These are phyloP conservation scores for Pollenia griseotomentosa DNA, from an alignment of 2,888 invertebrate species.

Conservation along the genomic window DNA sequence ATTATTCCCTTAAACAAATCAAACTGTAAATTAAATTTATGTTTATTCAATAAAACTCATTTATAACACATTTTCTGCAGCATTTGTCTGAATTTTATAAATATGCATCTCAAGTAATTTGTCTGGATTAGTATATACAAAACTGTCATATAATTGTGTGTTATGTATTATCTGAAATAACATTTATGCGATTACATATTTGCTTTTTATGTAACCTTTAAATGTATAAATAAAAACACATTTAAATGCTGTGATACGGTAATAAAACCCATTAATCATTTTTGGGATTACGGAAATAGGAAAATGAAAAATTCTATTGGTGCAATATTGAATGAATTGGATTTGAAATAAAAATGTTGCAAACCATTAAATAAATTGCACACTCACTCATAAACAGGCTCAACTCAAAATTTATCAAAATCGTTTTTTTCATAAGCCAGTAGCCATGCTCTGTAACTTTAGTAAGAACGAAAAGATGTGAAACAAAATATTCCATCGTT, in stretches of 20 bases:
- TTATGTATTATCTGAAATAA: background rate
- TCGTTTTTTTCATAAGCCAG: too few species aligned
- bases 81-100: background rate
- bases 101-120: constrained; percentile 21
- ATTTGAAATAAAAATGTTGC: too few species aligned
- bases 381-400: too few species aligned
- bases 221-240: background rate
- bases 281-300: background rate
- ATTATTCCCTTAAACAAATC: background rate
- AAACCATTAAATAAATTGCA: too few species aligned
- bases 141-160: constrained; percentile 26
- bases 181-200: background rate
- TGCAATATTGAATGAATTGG: background rate
- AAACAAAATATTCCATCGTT: too few species aligned
- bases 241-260: background rate
- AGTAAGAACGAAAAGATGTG: too few species aligned
- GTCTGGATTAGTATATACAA: constrained; percentile 20
- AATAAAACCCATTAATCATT: constrained; percentile 21
- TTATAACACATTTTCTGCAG: background rate
- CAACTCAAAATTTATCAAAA: too few species aligned
- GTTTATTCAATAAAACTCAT: background rate
- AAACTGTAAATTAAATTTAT: background rate
- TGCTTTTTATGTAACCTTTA: background rate
- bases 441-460: too few species aligned
- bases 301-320: too few species aligned